A percentile compares a stretch with the other conserved stretches of the same genome.
Conservation (phyloP, 2,797 vertebrate genomes). For the Petrocephalus sullivani region DNA sequence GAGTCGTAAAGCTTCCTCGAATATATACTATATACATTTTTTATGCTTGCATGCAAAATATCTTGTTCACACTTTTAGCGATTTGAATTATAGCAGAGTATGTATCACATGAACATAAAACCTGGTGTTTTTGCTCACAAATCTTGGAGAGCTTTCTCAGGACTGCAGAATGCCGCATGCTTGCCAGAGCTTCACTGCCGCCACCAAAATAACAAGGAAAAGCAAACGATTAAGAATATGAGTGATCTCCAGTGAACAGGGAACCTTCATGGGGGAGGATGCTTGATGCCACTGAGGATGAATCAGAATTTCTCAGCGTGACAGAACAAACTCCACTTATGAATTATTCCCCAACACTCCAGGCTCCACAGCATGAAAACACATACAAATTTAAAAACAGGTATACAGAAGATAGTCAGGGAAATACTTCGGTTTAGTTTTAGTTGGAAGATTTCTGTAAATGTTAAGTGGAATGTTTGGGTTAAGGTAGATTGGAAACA, state of each 20-base stretch:
- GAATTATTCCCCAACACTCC: slow-evolving; percentile 73
- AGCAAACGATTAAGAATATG: slow-evolving; percentile 59
- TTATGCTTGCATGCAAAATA: not conserved
- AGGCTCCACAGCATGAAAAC: slow-evolving; percentile 74
- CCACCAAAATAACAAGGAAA: slow-evolving; percentile 48
- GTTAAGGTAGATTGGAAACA: not conserved
- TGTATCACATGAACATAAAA: not conserved
- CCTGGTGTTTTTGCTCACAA: not conserved
- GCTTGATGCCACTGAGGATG: slow-evolving; percentile 67
- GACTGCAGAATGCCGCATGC: slow-evolving; percentile 14
- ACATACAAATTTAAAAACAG: slow-evolving; percentile 58
- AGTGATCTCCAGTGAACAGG: slow-evolving; percentile 53
- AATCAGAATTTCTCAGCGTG: slow-evolving; percentile 78
- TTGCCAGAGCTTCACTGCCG: slow-evolving; percentile 40
- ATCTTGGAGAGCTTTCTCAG: slow-evolving; percentile 38
- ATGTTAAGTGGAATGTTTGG: slow-evolving; percentile 61
- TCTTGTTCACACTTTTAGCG: not conserved
- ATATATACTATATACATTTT: not conserved
- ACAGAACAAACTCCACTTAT: slow-evolving; percentile 73
- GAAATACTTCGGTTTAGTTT: not conserved
- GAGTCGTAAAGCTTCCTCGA: not conserved
- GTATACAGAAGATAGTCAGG: slow-evolving; percentile 45
- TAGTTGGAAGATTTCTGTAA: slow-evolving; percentile 44
- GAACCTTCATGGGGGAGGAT: slow-evolving; percentile 72
- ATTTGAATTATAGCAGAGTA: not conserved